Evolutionary conservation across 2,888 invertebrate genomes (phyloP).

Genomic region (Melinopterus prodromus): DNA sequence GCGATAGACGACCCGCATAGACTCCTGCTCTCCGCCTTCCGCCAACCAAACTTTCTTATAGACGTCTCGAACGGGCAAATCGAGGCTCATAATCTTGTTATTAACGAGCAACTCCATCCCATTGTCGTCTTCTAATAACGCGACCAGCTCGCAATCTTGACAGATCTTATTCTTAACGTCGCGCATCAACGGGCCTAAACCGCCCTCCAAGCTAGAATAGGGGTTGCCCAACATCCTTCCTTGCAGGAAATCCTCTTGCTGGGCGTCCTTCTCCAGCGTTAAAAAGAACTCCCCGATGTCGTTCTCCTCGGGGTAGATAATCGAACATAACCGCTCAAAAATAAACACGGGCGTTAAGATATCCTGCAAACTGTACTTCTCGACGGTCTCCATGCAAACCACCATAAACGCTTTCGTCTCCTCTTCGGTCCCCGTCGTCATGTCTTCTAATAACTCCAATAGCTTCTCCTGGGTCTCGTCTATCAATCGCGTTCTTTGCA

Average conservation of each 20-base stretch:
- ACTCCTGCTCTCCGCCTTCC: conserved; percentile 90
- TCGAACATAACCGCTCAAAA: conserved; percentile 95
- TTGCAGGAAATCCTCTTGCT: conserved; percentile 98
- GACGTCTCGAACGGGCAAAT: conserved; percentile 94
- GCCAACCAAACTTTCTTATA: conserved; percentile 89
- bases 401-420: conserved; percentile 98
- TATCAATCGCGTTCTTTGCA: conserved; percentile 92
- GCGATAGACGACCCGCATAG: conserved; percentile 97
- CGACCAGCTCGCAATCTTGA: conserved; percentile 98
- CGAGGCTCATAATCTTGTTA: conserved; percentile 97
- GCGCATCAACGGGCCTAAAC: conserved; percentile 96
- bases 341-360: conserved; percentile 97
- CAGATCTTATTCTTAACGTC: conserved; percentile 99
- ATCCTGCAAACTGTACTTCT: conserved; percentile 90
- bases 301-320: conserved; percentile 97
- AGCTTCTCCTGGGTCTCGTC: conserved; percentile 97
- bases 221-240: conserved; percentile 98
- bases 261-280: conserved; percentile 96
- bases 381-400: conserved; percentile 94
- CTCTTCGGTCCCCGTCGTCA: conserved; percentile 94
- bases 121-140: conserved; percentile 96
- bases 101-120: conserved; percentile 98
- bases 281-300: conserved; percentile 97
- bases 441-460: conserved; percentile 90
- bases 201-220: conserved; percentile 92